Evolutionary conservation across 1,140 invertebrate genomes (phyloP).

Genomic region (Caenorhabditis remanei): DNA sequence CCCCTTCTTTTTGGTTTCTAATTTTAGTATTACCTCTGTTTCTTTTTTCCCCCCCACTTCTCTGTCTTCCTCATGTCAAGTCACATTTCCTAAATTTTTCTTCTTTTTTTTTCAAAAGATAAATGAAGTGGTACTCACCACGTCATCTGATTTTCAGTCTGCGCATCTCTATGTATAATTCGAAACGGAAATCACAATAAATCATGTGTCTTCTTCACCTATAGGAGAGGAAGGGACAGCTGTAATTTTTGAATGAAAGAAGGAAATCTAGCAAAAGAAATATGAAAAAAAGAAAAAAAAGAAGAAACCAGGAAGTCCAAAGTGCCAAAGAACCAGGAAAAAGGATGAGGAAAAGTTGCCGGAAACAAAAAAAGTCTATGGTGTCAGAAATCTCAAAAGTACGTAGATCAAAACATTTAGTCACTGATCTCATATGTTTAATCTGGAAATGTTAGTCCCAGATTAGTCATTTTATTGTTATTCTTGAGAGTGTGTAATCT

Average conservation of each 20-base stretch:
- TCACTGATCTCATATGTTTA: too few species aligned
- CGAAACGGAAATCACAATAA: slow-evolving; percentile 2
- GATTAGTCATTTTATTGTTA: too few species aligned
- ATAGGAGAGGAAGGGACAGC: neutral
- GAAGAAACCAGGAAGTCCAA: neutral
- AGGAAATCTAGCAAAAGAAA: too few species aligned
- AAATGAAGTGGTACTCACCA: slow-evolving; percentile 6
- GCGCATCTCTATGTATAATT: neutral
- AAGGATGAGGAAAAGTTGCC: neutral
- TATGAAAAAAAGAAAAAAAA: neutral
- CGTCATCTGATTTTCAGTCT: neutral
- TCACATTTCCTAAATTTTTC: neutral
- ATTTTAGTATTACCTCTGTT: too few species aligned
- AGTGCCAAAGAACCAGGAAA: neutral
- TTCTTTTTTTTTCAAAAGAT: too few species aligned
- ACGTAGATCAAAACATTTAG: too few species aligned
- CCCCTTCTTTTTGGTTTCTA: too few species aligned
- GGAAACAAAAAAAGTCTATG: neutral
- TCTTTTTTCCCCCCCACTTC: too few species aligned
- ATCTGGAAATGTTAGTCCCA: too few species aligned
- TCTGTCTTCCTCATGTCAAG: neutral
- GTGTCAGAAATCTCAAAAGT: too few species aligned
- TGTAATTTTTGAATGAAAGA: too few species aligned
- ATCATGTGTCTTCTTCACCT: neutral
- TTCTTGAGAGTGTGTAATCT: too few species aligned